These are phyloP conservation scores for Coregonus suidteri DNA, from an alignment of 2,797 vertebrate species.

Conservation along the genomic window DNA sequence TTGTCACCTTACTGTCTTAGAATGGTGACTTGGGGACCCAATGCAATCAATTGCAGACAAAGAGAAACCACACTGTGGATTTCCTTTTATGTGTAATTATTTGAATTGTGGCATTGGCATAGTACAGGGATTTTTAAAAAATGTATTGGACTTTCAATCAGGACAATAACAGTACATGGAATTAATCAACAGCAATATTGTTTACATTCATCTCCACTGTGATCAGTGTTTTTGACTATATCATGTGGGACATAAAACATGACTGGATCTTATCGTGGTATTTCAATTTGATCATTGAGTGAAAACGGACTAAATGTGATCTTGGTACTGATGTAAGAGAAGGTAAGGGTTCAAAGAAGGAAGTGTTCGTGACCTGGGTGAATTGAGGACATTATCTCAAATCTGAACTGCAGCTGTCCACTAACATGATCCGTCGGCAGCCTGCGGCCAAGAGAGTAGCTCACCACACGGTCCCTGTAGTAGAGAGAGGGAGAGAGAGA, in stretches of 20 bases:
- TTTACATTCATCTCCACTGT: neutral
- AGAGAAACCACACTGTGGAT: neutral
- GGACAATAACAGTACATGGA: neutral
- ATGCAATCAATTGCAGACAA: neutral
- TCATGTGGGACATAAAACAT: neutral
- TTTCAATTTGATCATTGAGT: neutral
- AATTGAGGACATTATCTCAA: slow-evolving; percentile 93
- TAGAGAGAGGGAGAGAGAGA: neutral
- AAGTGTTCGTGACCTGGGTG: slow-evolving; percentile 83
- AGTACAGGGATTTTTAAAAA: neutral
- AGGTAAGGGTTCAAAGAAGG: slow-evolving; percentile 3
- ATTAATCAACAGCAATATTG: neutral
- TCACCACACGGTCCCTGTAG: slow-evolving; percentile 81
- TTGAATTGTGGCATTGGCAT: neutral
- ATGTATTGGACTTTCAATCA: neutral
- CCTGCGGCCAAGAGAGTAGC: slow-evolving; percentile 90
- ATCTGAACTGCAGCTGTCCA: slow-evolving; percentile 95
- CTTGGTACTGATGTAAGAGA: neutral
- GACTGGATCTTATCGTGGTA: neutral
- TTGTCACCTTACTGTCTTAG: slow-evolving; percentile 8
- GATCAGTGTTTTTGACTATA: neutral
- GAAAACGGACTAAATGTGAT: neutral
- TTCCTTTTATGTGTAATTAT: neutral
- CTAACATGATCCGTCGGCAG: slow-evolving; percentile 96
- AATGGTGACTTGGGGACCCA: neutral